A percentile compares a stretch with the other conserved stretches of the same genome.
phyloP scores from a whole-genome alignment of 2,113 vertebrate species.

The Ia io region DNA sequence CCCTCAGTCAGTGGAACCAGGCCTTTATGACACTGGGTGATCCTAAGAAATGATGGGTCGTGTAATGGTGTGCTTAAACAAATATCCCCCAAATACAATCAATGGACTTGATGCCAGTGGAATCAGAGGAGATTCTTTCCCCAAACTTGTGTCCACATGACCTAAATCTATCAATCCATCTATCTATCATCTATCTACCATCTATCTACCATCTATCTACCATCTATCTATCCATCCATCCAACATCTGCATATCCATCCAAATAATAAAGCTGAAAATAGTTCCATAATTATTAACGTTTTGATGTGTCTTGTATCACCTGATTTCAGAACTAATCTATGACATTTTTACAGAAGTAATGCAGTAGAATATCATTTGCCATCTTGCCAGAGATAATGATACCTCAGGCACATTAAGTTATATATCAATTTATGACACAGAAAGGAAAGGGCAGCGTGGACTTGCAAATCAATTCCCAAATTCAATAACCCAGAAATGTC shows the following conservation, averaged over 20 bases:
- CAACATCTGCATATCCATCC: neutral
- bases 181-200: neutral
- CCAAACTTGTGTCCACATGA: neutral
- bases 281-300: constrained; percentile 1
- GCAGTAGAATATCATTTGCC: neutral
- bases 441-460: neutral
- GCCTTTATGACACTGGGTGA: neutral
- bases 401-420: neutral
- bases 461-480: neutral
- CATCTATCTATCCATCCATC: neutral
- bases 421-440: neutral
- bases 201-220: too few species aligned
- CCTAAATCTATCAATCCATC: neutral
- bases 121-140: neutral
- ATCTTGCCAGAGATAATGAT: neutral
- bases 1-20: neutral
- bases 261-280: neutral
- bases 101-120: neutral
- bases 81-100: neutral
- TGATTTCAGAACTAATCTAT: neutral
- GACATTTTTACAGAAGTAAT: neutral
- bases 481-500: neutral
- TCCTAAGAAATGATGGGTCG: neutral
- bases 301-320: neutral
- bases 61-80: neutral